These are phyloP conservation scores for Synergus itoensis DNA, from an alignment of 2,888 invertebrate genomes.

Conservation along the genomic window DNA sequence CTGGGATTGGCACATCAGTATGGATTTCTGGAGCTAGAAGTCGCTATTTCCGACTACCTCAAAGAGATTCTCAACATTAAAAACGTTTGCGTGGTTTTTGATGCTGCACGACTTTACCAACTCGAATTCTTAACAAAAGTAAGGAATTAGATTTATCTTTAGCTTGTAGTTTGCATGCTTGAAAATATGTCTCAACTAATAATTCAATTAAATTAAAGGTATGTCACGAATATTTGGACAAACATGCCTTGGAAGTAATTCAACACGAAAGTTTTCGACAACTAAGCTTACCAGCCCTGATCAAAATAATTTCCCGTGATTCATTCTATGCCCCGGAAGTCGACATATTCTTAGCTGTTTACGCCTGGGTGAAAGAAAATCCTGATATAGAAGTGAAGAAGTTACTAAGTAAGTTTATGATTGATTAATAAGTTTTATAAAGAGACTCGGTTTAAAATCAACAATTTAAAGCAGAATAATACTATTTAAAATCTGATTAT, in stretches of 20 bases:
- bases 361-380: constrained; percentile 92
- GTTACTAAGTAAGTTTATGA: constrained; percentile 65
- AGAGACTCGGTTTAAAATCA: neutral
- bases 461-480: neutral
- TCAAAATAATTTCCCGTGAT: constrained; percentile 92
- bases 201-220: constrained; percentile 78
- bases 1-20: constrained; percentile 96
- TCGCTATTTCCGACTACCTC: constrained; percentile 95
- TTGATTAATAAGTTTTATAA: constrained; percentile 15
- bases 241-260: constrained; percentile 91
- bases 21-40: constrained; percentile 94
- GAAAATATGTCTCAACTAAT: neutral
- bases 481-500: too few species aligned
- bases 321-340: constrained; percentile 98
- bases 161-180: neutral
- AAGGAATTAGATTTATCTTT: constrained; percentile 26
- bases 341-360: constrained; percentile 94
- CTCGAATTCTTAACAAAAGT: constrained; percentile 80
- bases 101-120: constrained; percentile 89
- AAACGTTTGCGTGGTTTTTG: constrained; percentile 97
- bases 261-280: constrained; percentile 90
- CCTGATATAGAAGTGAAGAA: constrained; percentile 79
- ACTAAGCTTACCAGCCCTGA: constrained; percentile 90
- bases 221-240: constrained; percentile 94
- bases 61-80: constrained; percentile 91